Base-by-base conservation (phyloP, 1,140 invertebrate genomes). In the Dinoponera quadriceps region DNA sequence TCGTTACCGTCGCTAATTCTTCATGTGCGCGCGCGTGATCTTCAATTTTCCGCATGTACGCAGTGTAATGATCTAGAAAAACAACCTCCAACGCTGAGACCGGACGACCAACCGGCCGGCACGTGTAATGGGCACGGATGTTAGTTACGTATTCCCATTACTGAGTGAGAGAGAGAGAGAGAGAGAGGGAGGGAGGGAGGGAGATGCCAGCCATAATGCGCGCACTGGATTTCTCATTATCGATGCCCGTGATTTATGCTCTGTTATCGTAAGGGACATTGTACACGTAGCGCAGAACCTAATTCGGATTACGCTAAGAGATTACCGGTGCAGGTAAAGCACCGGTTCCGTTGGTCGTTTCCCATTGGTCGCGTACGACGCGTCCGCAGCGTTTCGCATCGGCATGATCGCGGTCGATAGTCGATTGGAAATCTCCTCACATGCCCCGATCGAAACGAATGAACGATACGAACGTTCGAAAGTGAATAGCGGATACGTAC, bases 171-270 rank as follows among this genome's bases (percentile, higher is more conserved):
- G 27, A 62, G 29, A 16, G 14, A 14, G 51, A 51, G 25, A 27
- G 57, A 14, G 16, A n/a, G 27, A 33, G 60, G 5, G 77, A 57
- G 22, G 20, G 29, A 38, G 29, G n/a, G 13, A 38, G 29, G 9
- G 16, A 16, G 54, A 71, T 62, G 44, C 78, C 29, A 25, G 68
- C 51, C 51, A 78, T 77, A 83, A 84, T 86, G 83, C 63, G 65
- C 74, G 85, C 77, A 54, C 83, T 84, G 86, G 80, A 85, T 84
- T 85, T 85, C 63, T 85, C 83, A 90, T 90, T 91, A 91, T 92
- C 90, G 85, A 88, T 87, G 85, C 90, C 89, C 90, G 91, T 88
- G 88, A 92, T 92, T 91, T 92, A 91, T 91, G 88, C 75, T 77
- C 88, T 83, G 88, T 90, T 92, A 92, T 92, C 90, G 89, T 89